Evolutionary conservation across 2,888 invertebrate genomes (phyloP).

Genomic region (Schrankia costaestrigalis): DNA sequence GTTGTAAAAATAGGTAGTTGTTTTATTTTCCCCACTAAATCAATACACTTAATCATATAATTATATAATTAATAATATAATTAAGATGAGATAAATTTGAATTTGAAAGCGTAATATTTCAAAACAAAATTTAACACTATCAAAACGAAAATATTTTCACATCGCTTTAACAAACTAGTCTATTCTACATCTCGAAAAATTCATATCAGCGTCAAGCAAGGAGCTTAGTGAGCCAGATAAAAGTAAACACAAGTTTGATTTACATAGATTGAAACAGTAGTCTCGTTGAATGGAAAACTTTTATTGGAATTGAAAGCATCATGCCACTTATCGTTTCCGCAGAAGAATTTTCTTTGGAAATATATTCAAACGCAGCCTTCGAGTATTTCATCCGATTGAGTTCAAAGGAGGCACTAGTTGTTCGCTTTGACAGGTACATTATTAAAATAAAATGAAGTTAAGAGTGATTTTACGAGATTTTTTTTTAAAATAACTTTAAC

Average conservation of each 20-base stretch:
- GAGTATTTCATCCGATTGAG: conserved; percentile 23
- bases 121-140: not conserved
- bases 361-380: conserved; percentile 20
- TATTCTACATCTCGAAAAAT: conserved; percentile 6
- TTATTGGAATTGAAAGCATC: conserved; percentile 50
- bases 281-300: conserved; percentile 45
- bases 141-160: not conserved
- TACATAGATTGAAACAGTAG: conserved; percentile 50
- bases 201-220: conserved; percentile 14
- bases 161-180: too few relatives aligned
- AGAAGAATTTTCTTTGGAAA: conserved; percentile 21
- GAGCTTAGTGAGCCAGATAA: conserved; percentile 39
- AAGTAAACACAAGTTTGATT: conserved; percentile 53
- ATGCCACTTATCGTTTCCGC: conserved; percentile 42
- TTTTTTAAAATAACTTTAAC: too few relatives aligned
- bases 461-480: too few relatives aligned
- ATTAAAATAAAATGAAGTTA: too few relatives aligned
- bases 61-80: too few relatives aligned
- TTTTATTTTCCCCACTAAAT: too few relatives aligned
- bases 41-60: too few relatives aligned
- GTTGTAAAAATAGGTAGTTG: too few relatives aligned
- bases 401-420: too few relatives aligned
- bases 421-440: too few relatives aligned
- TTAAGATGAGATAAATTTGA: too few relatives aligned
- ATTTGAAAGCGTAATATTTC: too few relatives aligned